Evolutionary conservation across 1,140 invertebrate genomes (phyloP).

Genomic region (Lethocerus indicus): DNA sequence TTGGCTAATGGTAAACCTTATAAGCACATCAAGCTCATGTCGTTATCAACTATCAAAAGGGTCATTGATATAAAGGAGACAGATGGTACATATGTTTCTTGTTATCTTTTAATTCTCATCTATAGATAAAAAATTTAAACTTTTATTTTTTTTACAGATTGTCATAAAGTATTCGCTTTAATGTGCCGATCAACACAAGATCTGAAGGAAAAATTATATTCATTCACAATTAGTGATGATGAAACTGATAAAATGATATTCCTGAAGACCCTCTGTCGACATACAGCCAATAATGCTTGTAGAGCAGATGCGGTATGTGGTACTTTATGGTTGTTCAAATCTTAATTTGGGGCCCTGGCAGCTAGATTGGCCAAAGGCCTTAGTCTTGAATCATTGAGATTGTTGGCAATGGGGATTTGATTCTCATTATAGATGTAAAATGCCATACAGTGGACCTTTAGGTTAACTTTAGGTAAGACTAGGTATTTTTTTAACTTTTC

Average conservation of each 20-base stretch:
- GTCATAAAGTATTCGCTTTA: conserved; percentile 74
- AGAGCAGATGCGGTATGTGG: conserved; percentile 58
- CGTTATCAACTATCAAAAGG: conserved; percentile 69
- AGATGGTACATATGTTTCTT: conserved; percentile 26
- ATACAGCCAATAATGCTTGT: conserved; percentile 75
- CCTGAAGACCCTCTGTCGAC: conserved; percentile 62
- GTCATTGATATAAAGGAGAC: conserved; percentile 79
- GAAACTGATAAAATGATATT: conserved; percentile 63
- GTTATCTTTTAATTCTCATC: background rate
- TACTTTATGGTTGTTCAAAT: no score
- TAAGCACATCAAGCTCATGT: conserved; percentile 80
- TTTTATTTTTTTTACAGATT: conserved; percentile 38
- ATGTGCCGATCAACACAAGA: conserved; percentile 67
- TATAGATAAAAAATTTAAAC: background rate
- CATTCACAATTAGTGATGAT: conserved; percentile 68
- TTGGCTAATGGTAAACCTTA: conserved; percentile 58
- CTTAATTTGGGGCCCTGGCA: no score
- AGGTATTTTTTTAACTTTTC: background rate
- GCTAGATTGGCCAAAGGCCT: no score
- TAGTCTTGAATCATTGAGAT: no score
- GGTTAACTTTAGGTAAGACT: background rate
- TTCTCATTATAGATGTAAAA: no score
- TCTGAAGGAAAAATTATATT: conserved; percentile 72
- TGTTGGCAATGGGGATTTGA: no score
- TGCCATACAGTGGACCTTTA: background rate